Evolutionary conservation across 2,888 invertebrate genomes (phyloP), one percentile per base, ranked within the genome.

Genomic region (Xylocampa areola): DNA sequence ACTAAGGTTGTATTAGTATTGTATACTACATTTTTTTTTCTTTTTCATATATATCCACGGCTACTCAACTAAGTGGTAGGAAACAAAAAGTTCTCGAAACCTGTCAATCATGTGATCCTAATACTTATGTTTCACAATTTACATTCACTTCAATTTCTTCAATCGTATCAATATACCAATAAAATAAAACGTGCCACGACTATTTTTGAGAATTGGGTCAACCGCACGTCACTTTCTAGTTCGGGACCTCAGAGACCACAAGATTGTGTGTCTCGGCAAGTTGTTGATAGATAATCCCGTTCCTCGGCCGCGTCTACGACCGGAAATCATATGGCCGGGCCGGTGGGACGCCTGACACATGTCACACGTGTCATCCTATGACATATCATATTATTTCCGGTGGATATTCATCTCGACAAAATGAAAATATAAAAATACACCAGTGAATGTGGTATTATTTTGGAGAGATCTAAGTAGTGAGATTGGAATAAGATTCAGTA

Each of bases 291-390:
- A 33, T 43, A 59, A 39, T 44, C 29, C 37, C 29, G n/a, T 32
- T 27, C 16, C 14, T 10, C 14, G 33, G 10, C 30, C 30, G 4
- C n/a, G 19, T 39, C 21, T 30, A 36, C 59, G 36, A 2, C 16
- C 23, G 50, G 33, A 60, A 39, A 60, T 68, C 35, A 67, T 60
- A 49, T 44, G 19, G 16, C 23, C 10, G n/a, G 7, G 14, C n/a
- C 11, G 19, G 29, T 19, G 60, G 10, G 16, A 21, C 16, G 55
- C 16, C 27, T 50, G 68, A 49, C 39, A 44, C 33, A 14, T 68
- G 61, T 67, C 68, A 37, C 19, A 16, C 29, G 29, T 19, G 16
- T 14, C 29, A 27, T 43, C 25, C 3, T 27, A 14, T 5, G 10
- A 25, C 11, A 30, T 13, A 4, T 8, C 11, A 44, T 37, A 36